Conservation (phyloP, 1,140 invertebrate genomes). For the Calliphora vicina region DNA sequence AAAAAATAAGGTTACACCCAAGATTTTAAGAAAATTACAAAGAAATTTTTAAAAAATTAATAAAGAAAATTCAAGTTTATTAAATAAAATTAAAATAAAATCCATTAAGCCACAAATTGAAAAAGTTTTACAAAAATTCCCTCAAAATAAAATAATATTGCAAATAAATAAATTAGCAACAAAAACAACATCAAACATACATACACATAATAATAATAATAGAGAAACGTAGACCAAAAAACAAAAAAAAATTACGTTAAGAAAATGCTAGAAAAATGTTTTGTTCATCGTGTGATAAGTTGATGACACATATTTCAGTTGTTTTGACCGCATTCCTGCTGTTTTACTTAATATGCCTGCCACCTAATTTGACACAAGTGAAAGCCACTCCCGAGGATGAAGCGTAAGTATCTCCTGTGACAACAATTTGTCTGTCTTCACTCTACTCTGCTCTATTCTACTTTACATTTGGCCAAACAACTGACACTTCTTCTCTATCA, state of each 20-base stretch:
- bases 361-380: conserved; percentile 47
- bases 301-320: conserved; percentile 63
- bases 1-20: neutral
- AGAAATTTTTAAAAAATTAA: neutral
- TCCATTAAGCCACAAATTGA: neutral
- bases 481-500: neutral
- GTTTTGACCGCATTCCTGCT: conserved; percentile 62
- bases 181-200: neutral
- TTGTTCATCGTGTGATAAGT: conserved; percentile 59
- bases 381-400: conserved; percentile 58
- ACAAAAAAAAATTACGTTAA: conserved; percentile 30
- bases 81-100: neutral
- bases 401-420: conserved; percentile 55
- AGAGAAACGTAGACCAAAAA: neutral
- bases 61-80: neutral
- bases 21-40: neutral
- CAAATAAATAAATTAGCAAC: neutral
- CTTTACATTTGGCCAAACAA: neutral
- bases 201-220: neutral
- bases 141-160: neutral
- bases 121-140: neutral
- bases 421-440: neutral
- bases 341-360: conserved; percentile 54
- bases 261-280: conserved; percentile 63
- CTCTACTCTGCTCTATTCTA: neutral